Evolutionary conservation across 2,888 invertebrate species (phyloP).

Genomic region (Antitype chi): DNA sequence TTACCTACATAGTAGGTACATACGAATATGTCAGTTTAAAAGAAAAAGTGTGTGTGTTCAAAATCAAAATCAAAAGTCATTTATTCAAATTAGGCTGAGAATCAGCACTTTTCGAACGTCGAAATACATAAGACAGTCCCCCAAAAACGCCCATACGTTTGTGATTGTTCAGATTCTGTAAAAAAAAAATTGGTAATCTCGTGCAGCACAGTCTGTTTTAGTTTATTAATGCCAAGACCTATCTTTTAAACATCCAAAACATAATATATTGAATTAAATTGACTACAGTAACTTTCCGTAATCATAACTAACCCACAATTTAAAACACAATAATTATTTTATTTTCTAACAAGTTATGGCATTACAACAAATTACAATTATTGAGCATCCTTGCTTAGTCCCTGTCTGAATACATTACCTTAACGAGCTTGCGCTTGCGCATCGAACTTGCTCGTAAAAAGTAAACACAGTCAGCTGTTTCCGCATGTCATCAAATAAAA

Average conservation of each 20-base stretch:
- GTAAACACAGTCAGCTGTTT: slow-evolving; percentile 11
- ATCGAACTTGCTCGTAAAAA: slow-evolving; percentile 13
- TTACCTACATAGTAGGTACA: no score
- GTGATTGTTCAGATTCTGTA: background rate
- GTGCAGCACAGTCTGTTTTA: background rate
- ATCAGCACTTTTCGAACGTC: no score
- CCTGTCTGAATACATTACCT: slow-evolving; percentile 25
- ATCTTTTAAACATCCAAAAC: background rate
- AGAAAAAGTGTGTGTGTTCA: no score
- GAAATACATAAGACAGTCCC: no score
- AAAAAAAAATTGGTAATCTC: background rate
- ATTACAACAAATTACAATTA: slow-evolving; percentile 7
- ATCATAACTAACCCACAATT: background rate
- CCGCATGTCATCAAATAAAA: slow-evolving; percentile 14
- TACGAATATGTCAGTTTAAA: no score
- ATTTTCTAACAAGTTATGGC: slow-evolving; percentile 5
- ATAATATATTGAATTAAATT: background rate
- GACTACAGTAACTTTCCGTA: background rate
- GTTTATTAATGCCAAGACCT: background rate
- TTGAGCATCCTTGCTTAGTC: background rate
- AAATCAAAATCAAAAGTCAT: no score
- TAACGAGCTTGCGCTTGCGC: slow-evolving; percentile 22
- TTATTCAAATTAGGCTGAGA: no score
- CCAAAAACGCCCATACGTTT: no score
- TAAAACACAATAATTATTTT: background rate